Evolutionary conservation across 1,140 invertebrate species (phyloP).

Genomic region (Drosophila paulistorum): DNA sequence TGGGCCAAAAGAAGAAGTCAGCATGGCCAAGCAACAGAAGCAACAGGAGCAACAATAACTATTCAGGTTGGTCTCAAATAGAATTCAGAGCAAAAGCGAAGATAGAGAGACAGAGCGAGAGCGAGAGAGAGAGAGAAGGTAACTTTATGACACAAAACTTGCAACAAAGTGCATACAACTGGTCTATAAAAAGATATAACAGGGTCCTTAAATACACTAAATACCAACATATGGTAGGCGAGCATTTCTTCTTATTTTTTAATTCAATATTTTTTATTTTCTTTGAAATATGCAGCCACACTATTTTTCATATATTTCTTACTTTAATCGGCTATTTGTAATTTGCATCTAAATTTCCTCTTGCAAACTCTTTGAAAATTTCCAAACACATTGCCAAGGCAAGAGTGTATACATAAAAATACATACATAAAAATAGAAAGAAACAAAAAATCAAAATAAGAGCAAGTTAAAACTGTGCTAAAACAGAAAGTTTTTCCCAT

Average conservation of each 20-base stretch:
- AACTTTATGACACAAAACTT: slow-evolving; percentile 58
- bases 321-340: background rate
- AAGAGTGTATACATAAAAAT: slow-evolving; percentile 9
- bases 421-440: background rate
- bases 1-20: slow-evolving; percentile 63
- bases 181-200: slow-evolving; percentile 1
- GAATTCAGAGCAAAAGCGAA: slow-evolving; percentile 43
- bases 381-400: background rate
- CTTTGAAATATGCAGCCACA: slow-evolving; percentile 1
- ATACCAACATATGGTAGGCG: no score
- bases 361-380: slow-evolving; percentile 4
- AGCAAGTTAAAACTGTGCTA: slow-evolving; percentile 26
- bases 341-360: background rate
- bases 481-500: slow-evolving; percentile 42
- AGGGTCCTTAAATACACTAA: background rate
- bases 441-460: background rate
- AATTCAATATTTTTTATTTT: background rate
- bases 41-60: slow-evolving; percentile 46
- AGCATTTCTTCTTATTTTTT: background rate
- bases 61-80: slow-evolving; percentile 16
- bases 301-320: background rate
- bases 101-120: slow-evolving; percentile 26
- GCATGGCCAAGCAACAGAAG: slow-evolving; percentile 40
- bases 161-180: slow-evolving; percentile 39
- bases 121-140: slow-evolving; percentile 23